Conservation (phyloP, 2,888 invertebrate genomes). For the Dryocosmus kuriphilus region DNA sequence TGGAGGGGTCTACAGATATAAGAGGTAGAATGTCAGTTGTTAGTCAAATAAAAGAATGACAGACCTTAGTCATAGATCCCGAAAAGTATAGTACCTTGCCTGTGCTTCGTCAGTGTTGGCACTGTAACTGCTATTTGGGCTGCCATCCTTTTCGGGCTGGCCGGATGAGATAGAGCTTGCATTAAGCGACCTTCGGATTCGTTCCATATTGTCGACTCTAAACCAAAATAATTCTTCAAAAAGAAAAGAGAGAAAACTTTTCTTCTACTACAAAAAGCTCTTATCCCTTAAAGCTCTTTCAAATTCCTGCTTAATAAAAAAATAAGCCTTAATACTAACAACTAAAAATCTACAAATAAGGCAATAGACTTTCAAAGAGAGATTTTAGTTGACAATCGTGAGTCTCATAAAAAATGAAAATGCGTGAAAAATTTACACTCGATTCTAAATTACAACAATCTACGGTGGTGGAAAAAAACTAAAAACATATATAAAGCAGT, state of each 20-base stretch:
- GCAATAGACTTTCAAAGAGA: not conserved
- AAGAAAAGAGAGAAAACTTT: constrained; percentile 33
- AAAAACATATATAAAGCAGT: constrained; percentile 10
- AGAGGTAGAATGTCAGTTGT: constrained; percentile 46
- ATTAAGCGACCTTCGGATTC: constrained; percentile 92
- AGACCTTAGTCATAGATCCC: constrained; percentile 58
- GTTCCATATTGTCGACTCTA: constrained; percentile 90
- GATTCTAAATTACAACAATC: not conserved
- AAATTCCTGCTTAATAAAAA: not conserved
- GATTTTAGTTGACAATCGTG: constrained; percentile 14
- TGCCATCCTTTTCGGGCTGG: constrained; percentile 83
- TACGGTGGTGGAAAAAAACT: not conserved
- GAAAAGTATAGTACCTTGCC: constrained; percentile 74
- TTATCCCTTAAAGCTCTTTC: not conserved
- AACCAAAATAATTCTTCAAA: constrained; percentile 46
- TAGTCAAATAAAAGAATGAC: constrained; percentile 46
- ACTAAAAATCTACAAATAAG: not conserved
- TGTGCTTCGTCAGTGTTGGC: constrained; percentile 74
- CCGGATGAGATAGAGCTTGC: constrained; percentile 93
- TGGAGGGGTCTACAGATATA: not conserved
- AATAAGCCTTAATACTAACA: not conserved
- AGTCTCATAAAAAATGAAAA: constrained; percentile 2
- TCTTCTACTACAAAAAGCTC: not conserved
- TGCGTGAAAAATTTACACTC: not conserved
- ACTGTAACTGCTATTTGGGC: constrained; percentile 75